Conservation (phyloP, 2,113 vertebrate genomes). For the Romanogobio albipinnatus region DNA sequence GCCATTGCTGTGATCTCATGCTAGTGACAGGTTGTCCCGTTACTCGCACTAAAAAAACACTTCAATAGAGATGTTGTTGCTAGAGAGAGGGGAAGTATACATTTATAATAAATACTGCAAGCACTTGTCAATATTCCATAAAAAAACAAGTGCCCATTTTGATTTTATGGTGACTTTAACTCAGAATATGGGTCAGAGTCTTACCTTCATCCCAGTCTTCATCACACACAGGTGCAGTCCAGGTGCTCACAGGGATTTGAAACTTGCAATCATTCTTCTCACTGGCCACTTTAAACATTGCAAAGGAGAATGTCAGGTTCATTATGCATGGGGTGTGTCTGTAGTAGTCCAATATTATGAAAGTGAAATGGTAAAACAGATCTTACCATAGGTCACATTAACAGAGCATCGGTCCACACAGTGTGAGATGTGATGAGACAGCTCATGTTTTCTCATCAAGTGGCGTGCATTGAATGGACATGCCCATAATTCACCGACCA, state of each 20-base stretch:
- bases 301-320: not conserved
- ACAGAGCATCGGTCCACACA: conserved; percentile 68
- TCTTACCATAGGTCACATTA: conserved; percentile 59
- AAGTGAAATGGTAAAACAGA: not conserved
- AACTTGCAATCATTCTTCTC: conserved; percentile 45
- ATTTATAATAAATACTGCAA: too few relatives aligned
- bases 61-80: too few relatives aligned
- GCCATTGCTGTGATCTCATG: too few relatives aligned
- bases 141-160: too few relatives aligned
- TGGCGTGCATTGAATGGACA: conserved; percentile 86
- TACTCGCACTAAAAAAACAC: too few relatives aligned
- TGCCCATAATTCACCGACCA: conserved; percentile 72
- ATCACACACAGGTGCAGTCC: conserved; percentile 40
- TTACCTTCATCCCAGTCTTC: conserved; percentile 63
- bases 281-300: conserved; percentile 26
- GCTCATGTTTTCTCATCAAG: conserved; percentile 71
- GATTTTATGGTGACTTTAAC: not conserved
- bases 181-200: not conserved
- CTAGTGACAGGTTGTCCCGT: too few relatives aligned
- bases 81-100: too few relatives aligned
- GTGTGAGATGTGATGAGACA: conserved; percentile 70
- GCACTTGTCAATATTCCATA: too few relatives aligned
- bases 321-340: not conserved
- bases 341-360: too few relatives aligned
- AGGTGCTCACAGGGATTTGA: conserved; percentile 52